A percentile compares a stretch with the other conserved stretches of the same genome.
phyloP scores from a whole-genome alignment of 2,797 vertebrate species.

The Acestrorhynchus altus region DNA sequence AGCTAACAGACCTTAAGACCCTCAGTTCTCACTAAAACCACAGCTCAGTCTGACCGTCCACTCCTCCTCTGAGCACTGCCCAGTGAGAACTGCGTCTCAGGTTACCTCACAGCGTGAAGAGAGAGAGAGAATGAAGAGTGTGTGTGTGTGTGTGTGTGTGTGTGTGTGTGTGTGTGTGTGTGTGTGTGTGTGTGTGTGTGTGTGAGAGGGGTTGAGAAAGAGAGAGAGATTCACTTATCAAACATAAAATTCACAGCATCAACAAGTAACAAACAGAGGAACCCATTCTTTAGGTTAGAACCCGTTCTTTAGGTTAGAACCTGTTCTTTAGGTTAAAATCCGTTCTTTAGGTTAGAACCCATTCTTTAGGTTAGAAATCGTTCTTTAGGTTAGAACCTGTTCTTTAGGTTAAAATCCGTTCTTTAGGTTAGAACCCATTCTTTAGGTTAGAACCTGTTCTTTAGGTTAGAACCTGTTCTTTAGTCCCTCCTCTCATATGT shows the following conservation, averaged over 20 bases:
- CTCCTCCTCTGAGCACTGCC: constrained; percentile 19
- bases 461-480: too few species aligned
- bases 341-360: too few species aligned
- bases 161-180: neutral
- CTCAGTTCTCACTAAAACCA: neutral
- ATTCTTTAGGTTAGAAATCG: too few species aligned
- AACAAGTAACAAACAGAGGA: neutral
- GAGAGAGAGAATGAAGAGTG: constrained; percentile 16
- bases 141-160: neutral
- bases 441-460: too few species aligned
- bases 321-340: too few species aligned
- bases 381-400: too few species aligned
- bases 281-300: too few species aligned
- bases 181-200: neutral
- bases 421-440: too few species aligned
- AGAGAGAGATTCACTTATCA: neutral
- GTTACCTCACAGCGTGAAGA: constrained; percentile 39
- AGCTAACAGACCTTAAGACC: neutral
- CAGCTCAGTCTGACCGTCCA: neutral
- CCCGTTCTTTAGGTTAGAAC: too few species aligned
- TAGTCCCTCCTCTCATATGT: neutral
- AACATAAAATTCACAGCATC: neutral
- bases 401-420: too few species aligned
- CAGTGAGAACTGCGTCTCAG: constrained; percentile 36
- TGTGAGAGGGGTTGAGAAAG: constrained; percentile 10